phyloP scores from a whole-genome alignment of 2,113 vertebrate species.

The Spea bombifrons region DNA sequence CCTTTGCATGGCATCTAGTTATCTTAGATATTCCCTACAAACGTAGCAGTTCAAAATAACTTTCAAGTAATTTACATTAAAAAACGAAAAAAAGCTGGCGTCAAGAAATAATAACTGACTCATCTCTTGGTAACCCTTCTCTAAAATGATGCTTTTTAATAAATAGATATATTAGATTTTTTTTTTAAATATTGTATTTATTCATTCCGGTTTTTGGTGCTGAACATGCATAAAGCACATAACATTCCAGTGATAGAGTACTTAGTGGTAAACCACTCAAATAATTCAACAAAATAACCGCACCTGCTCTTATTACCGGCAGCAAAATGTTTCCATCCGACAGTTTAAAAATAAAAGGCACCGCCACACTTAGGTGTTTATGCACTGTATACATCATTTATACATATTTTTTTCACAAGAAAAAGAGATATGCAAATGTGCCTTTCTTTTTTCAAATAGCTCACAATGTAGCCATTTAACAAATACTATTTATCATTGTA shows the following conservation, averaged over 20 bases:
- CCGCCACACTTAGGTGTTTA: background rate
- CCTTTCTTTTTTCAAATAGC: background rate
- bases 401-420: background rate
- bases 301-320: slow-evolving; percentile 16
- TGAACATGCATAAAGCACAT: slow-evolving; percentile 3
- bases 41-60: no score
- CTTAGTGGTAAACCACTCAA: slow-evolving; percentile 17
- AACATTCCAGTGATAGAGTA: background rate
- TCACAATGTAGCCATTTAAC: background rate
- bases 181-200: background rate
- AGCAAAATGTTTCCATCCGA: slow-evolving; percentile 6
- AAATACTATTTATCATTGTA: background rate
- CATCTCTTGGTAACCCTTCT: no score
- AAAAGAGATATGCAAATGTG: no score
- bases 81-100: no score
- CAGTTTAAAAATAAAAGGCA: background rate
- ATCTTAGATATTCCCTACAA: no score
- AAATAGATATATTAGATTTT: no score
- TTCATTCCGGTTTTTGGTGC: background rate
- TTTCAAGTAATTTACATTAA: no score
- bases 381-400: background rate
- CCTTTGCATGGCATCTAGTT: no score
- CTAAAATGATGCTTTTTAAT: no score
- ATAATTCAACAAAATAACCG: slow-evolving; percentile 5
- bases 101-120: no score